These are phyloP conservation scores for Campylomormyrus tamandua DNA, from an alignment of 2,113 vertebrate species.

Conservation along the genomic window DNA sequence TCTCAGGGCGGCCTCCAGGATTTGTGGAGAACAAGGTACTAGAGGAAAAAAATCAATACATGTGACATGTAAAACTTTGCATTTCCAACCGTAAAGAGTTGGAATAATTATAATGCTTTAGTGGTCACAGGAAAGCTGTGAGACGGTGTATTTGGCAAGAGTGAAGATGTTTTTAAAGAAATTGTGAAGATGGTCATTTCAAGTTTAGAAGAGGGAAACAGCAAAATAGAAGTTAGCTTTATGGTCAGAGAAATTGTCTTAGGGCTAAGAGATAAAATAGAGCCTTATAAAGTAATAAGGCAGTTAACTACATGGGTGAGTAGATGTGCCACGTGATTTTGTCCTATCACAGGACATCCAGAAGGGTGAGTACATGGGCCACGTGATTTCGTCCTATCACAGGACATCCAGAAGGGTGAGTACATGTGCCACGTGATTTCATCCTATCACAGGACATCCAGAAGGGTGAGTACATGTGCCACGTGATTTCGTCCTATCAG, in stretches of 20 bases:
- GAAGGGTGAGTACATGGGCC: neutral
- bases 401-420: neutral
- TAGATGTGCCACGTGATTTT: neutral
- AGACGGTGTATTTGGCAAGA: neutral
- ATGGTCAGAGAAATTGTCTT: neutral
- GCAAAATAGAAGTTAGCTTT: neutral
- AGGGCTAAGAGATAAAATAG: neutral
- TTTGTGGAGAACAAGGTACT: conserved; percentile 55
- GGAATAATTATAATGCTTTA: neutral
- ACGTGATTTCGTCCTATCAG: neutral
- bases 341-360: neutral
- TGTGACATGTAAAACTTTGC: neutral
- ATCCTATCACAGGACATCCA: neutral
- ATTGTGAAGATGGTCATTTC: neutral
- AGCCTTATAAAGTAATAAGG: neutral
- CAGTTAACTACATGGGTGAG: neutral
- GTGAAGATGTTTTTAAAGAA: neutral
- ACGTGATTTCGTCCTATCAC: neutral
- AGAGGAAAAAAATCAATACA: neutral
- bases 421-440: neutral
- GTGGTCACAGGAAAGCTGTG: neutral
- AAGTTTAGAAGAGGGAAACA: neutral
- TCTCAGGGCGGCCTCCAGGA: conserved; percentile 42
- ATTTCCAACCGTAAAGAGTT: neutral
- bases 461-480: neutral